Evolutionary conservation across 2,797 vertebrate genomes (phyloP).

Genomic region (Odontamblyopus lacepedii): DNA sequence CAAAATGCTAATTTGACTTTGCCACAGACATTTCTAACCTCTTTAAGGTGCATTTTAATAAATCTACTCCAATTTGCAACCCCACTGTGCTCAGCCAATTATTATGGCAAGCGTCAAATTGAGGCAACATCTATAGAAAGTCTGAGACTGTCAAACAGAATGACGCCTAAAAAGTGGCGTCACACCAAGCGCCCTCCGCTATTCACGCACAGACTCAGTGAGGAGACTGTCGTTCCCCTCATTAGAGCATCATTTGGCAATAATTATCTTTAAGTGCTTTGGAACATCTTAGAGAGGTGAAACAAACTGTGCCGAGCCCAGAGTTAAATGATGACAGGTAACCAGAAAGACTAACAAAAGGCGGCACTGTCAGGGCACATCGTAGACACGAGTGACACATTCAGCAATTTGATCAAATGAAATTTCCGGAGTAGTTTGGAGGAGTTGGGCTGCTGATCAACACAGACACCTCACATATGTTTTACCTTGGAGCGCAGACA

Average conservation of each 20-base stretch:
- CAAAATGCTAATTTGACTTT: slow-evolving; percentile 81
- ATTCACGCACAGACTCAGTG: slow-evolving; percentile 48
- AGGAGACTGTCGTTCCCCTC: slow-evolving; percentile 65
- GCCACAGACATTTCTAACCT: slow-evolving; percentile 75
- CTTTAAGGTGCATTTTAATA: slow-evolving; percentile 83
- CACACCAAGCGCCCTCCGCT: slow-evolving; percentile 49
- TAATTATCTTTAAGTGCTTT: slow-evolving; percentile 82
- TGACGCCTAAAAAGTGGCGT: slow-evolving; percentile 55
- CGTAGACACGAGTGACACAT: slow-evolving; percentile 39
- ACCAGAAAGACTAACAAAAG: slow-evolving; percentile 53
- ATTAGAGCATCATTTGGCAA: slow-evolving; percentile 73
- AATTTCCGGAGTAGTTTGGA: slow-evolving; percentile 36
- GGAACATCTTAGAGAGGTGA: slow-evolving; percentile 62
- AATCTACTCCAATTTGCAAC: slow-evolving; percentile 80
- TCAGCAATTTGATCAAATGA: slow-evolving; percentile 51
- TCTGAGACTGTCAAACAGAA: slow-evolving; percentile 71
- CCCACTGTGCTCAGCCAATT: slow-evolving; percentile 70
- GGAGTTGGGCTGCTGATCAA: slow-evolving; percentile 42
- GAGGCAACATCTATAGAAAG: slow-evolving; percentile 70
- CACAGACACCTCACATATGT: slow-evolving; percentile 63
- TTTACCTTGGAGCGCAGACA: slow-evolving; percentile 63
- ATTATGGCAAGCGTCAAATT: slow-evolving; percentile 68
- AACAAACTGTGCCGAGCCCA: slow-evolving; percentile 64
- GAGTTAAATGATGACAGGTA: slow-evolving; percentile 60
- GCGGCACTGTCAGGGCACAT: slow-evolving; percentile 49